Base-by-base conservation (phyloP, 2,888 invertebrate genomes). In the Empis stercorea region DNA sequence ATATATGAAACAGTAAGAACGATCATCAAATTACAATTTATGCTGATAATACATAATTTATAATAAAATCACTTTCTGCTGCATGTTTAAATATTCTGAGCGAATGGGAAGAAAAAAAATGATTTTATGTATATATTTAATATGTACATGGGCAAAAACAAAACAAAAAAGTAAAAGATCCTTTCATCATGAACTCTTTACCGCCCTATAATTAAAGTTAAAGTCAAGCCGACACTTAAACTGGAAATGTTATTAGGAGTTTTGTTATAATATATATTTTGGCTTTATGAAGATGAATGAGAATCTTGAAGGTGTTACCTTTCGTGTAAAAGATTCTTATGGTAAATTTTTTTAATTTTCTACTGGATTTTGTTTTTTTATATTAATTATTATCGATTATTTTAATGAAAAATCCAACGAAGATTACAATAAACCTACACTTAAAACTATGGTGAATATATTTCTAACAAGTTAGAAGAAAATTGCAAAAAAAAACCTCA, bases 201-300 rank as follows among this genome's bases (percentile, higher is more conserved):
- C 38, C 38, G 38, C 38, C 38, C 17, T 38, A 13, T 38, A 38
- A 38, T 38, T 38, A 38, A n/a, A 38, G 38, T 17, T 17, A 13
- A 14, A 38, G 14, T 38, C 4, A n/a, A 17, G 38, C 38, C 38
- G 38, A 38, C 38, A 38, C 38, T 38, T 5, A 38, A 38, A 17
- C 43, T 50, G 50, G 52, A 50, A 50, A 44, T 38, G n/a, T 38
- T 41, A 39, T 37, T 34, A 15, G 34, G 34, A 7, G 23, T 27
- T 27, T 4, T 7, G 20, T 20, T 20, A 20, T 20, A 20, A 20
- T 37, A n/a, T n/a, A 15, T 34, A 5, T 42, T 15, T 14, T 15
- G n/a, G n/a, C 36, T 4, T 36, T 4, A 36, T 14, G 41, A 27
- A 13, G 43, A 47, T 30, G 43, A 36, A 17, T 38, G 30, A 45